These are phyloP conservation scores for Chrysochloris asiatica DNA, from an alignment of 2,113 vertebrate species.

Conservation along the genomic window DNA sequence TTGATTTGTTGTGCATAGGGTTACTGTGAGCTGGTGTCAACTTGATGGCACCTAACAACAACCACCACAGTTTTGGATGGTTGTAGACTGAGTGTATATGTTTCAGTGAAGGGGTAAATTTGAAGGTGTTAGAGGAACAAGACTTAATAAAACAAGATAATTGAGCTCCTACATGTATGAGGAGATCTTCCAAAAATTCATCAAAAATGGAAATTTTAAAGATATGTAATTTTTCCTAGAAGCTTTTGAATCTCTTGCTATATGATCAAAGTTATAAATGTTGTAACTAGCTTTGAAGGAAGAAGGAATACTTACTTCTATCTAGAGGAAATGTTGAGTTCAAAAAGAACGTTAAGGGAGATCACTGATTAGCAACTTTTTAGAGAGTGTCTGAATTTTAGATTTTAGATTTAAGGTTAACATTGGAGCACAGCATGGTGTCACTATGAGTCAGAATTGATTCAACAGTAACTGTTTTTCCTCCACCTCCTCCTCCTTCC, in stretches of 20 bases:
- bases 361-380: neutral
- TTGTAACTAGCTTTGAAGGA: neutral
- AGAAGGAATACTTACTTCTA: neutral
- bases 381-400: neutral
- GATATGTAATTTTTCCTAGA: too few relatives aligned
- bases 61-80: neutral
- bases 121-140: neutral
- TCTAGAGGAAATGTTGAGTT: neutral
- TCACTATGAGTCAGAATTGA: too few relatives aligned
- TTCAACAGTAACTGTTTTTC: neutral
- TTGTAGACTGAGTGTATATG: neutral
- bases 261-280: neutral
- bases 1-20: too few relatives aligned
- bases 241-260: too few relatives aligned
- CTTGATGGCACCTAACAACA: too few relatives aligned
- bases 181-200: too few relatives aligned
- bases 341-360: neutral
- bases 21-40: too few relatives aligned
- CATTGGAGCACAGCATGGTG: neutral
- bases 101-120: neutral
- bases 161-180: neutral
- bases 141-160: neutral
- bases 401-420: slow-evolving; percentile 11
- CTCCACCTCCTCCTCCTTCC: too few relatives aligned
- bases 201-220: too few relatives aligned